phyloP scores from a whole-genome alignment of 2,888 invertebrate genomes.

The Patella depressa region DNA sequence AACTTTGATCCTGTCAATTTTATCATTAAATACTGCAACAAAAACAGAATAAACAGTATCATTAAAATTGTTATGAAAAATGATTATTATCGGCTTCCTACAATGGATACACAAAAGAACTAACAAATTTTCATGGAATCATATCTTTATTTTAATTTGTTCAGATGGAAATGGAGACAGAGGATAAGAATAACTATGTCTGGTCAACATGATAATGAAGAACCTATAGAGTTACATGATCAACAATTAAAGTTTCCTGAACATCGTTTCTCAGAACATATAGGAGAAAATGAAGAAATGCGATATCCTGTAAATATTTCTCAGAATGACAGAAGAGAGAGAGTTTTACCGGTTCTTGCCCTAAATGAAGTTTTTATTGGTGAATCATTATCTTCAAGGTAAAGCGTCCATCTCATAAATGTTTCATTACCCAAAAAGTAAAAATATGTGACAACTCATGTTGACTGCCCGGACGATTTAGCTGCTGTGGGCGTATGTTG shows the following conservation, averaged over 20 bases:
- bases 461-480: too few relatives aligned
- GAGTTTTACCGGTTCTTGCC: conserved; percentile 87
- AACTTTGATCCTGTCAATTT: too few relatives aligned
- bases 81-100: too few relatives aligned
- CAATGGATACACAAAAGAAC: too few relatives aligned
- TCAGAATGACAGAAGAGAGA: conserved; percentile 26
- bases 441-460: too few relatives aligned
- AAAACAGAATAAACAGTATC: too few relatives aligned
- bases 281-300: conserved; percentile 54
- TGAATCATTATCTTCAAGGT: conserved; percentile 90
- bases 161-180: conserved; percentile 87
- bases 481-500: too few relatives aligned
- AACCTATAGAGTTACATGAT: conserved; percentile 82
- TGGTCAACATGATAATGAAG: conserved; percentile 78
- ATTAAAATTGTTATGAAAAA: too few relatives aligned
- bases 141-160: background rate
- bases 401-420: background rate
- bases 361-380: conserved; percentile 99
- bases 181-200: conserved; percentile 90
- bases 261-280: conserved; percentile 72
- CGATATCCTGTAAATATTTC: conserved; percentile 37
- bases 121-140: too few relatives aligned
- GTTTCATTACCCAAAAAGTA: too few relatives aligned
- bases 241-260: conserved; percentile 76
- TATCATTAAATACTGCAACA: too few relatives aligned